Percentiles rank a stretch among this genome's conserved stretches.
Evolutionary conservation across 2,797 vertebrate species (phyloP).

Genomic region (Petrocephalus sullivani): DNA sequence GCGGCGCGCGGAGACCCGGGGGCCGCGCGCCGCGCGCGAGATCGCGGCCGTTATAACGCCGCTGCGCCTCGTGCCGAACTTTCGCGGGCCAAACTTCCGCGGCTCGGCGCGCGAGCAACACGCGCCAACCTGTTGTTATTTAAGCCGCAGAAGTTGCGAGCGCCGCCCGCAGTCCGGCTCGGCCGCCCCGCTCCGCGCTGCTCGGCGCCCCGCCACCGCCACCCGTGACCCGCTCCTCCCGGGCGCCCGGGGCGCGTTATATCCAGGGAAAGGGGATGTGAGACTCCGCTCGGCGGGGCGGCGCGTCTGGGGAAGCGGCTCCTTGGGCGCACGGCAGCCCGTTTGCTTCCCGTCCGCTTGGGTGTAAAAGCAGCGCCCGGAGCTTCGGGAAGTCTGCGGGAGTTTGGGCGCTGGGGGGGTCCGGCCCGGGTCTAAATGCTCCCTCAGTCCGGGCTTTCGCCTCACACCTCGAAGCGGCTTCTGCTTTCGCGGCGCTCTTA

Average conservation of each 20-base stretch:
- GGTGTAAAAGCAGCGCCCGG: neutral
- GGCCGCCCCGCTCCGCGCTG: too few relatives aligned
- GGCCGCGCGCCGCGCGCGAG: neutral
- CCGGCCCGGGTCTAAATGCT: neutral
- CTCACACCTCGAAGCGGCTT: neutral
- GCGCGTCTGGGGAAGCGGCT: neutral
- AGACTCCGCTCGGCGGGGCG: neutral
- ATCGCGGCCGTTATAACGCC: neutral
- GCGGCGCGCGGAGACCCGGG: slow-evolving; percentile 51
- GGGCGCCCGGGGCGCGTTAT: neutral
- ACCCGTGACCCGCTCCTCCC: neutral
- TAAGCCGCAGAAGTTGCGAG: slow-evolving; percentile 54
- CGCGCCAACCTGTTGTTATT: slow-evolving; percentile 69
- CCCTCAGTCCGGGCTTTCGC: neutral
- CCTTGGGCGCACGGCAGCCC: neutral
- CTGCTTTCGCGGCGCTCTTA: neutral
- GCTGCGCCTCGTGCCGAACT: neutral
- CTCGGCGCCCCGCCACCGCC: neutral
- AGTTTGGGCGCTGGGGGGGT: neutral
- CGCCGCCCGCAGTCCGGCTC: neutral
- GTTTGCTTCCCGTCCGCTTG: neutral
- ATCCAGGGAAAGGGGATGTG: neutral
- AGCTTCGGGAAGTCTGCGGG: neutral
- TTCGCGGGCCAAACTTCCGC: slow-evolving; percentile 42
- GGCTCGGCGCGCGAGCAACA: slow-evolving; percentile 40